Conservation (phyloP, 2,888 invertebrate genomes). For the Tetranychus truncatus region DNA sequence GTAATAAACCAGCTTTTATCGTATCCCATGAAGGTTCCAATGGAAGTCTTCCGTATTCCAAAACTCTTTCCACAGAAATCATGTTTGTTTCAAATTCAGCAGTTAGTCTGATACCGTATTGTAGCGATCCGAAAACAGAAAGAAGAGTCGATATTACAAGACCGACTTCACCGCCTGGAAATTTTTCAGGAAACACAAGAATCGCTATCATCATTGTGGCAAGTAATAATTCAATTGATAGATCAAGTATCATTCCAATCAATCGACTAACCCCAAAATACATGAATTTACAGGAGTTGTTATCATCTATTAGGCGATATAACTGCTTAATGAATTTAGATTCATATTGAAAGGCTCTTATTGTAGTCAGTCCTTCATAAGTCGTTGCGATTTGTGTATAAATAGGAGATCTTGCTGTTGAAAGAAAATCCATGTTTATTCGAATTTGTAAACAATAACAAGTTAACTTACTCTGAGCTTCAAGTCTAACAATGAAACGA, state of each 20-base stretch:
- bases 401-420: background rate
- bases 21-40: constrained; percentile 49
- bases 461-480: background rate
- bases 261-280: background rate
- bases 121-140: background rate
- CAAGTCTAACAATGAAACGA: background rate
- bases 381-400: constrained; percentile 10
- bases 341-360: constrained; percentile 14
- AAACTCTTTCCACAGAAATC: constrained; percentile 52
- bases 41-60: constrained; percentile 55
- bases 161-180: background rate
- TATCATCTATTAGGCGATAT: background rate
- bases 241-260: background rate
- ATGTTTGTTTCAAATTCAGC: constrained; percentile 37
- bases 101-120: constrained; percentile 38
- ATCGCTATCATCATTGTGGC: constrained; percentile 51
- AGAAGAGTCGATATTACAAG: background rate
- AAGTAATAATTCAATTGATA: constrained; percentile 44
- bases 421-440: too few relatives aligned
- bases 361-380: constrained; percentile 12
- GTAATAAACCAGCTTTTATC: constrained; percentile 30
- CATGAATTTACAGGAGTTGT: background rate
- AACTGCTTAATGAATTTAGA: background rate
- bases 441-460: too few relatives aligned
- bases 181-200: background rate